These are phyloP conservation scores for Loripinus fragilis DNA, from an alignment of 2,888 invertebrate genomes.

Conservation along the genomic window DNA sequence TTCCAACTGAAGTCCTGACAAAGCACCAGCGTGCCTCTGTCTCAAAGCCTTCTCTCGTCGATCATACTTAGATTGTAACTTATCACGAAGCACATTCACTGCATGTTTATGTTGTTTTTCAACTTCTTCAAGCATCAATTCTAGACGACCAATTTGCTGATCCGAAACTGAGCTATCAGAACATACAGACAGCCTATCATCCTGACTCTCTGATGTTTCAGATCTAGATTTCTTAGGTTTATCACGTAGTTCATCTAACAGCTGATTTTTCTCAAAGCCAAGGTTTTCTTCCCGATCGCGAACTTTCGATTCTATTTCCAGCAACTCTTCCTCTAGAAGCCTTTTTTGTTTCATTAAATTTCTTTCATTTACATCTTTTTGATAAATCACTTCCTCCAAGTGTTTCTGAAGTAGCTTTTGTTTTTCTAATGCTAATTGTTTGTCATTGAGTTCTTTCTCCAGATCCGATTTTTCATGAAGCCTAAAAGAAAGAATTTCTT, in stretches of 20 bases:
- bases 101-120: conserved; percentile 68
- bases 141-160: conserved; percentile 52
- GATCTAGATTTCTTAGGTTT: conserved; percentile 23
- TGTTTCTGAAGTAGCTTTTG: conserved; percentile 69
- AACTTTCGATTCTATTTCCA: conserved; percentile 73
- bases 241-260: conserved; percentile 65
- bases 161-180: conserved; percentile 44
- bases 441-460: conserved; percentile 68
- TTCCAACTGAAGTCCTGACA: conserved; percentile 32
- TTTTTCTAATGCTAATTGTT: conserved; percentile 68
- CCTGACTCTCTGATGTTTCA: conserved; percentile 38
- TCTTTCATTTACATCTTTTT: conserved; percentile 75
- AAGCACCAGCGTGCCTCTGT: conserved; percentile 57
- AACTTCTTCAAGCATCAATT: conserved; percentile 63
- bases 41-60: conserved; percentile 51
- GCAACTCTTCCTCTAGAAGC: conserved; percentile 74
- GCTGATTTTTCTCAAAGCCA: conserved; percentile 71
- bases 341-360: conserved; percentile 77
- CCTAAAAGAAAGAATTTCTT: conserved; percentile 69
- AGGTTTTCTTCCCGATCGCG: conserved; percentile 71
- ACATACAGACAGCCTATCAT: conserved; percentile 43
- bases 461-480: conserved; percentile 71
- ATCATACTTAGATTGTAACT: conserved; percentile 64
- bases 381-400: conserved; percentile 74
- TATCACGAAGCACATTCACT: conserved; percentile 70